A percentile compares a stretch with the other conserved stretches of the same genome.
phyloP scores from a whole-genome alignment of 2,113 vertebrate genomes.

The Oncorhynchus masou region DNA sequence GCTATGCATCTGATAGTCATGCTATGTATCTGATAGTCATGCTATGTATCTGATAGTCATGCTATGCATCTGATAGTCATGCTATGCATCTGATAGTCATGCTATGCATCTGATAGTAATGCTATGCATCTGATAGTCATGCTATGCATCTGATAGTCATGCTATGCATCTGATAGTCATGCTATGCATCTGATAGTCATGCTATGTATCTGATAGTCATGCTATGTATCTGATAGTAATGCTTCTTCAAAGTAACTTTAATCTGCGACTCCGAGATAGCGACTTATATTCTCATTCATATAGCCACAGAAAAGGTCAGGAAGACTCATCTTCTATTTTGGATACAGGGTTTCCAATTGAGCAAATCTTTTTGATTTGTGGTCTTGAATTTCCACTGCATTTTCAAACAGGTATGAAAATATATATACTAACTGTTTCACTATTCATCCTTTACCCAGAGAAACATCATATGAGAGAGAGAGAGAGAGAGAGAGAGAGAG shows the following conservation, averaged over 20 bases:
- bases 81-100: too few relatives aligned
- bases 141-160: too few relatives aligned
- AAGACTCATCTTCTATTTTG: conserved; percentile 51
- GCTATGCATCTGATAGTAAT: too few relatives aligned
- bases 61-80: conserved; percentile 52
- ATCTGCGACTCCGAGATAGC: conserved; percentile 46
- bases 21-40: conserved; percentile 52
- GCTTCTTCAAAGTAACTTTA: conserved; percentile 50
- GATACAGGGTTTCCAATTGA: conserved; percentile 10
- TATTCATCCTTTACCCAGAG: neutral
- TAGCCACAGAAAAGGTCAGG: conserved; percentile 57
- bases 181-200: too few relatives aligned
- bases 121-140: too few relatives aligned
- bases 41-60: conserved; percentile 53
- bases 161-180: too few relatives aligned
- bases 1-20: conserved; percentile 52
- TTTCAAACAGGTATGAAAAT: too few relatives aligned
- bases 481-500: neutral
- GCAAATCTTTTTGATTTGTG: too few relatives aligned
- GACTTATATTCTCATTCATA: conserved; percentile 23
- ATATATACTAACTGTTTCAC: too few relatives aligned
- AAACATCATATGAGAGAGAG: neutral
- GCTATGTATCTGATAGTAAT: conserved; percentile 47
- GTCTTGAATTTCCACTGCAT: too few relatives aligned
- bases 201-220: too few relatives aligned